Percentiles rank a stretch among this genome's conserved stretches.
These are phyloP conservation scores for Pachyrhynchus sulphureomaculatus DNA, from an alignment of 1,140 invertebrate species.

Conservation along the genomic window DNA sequence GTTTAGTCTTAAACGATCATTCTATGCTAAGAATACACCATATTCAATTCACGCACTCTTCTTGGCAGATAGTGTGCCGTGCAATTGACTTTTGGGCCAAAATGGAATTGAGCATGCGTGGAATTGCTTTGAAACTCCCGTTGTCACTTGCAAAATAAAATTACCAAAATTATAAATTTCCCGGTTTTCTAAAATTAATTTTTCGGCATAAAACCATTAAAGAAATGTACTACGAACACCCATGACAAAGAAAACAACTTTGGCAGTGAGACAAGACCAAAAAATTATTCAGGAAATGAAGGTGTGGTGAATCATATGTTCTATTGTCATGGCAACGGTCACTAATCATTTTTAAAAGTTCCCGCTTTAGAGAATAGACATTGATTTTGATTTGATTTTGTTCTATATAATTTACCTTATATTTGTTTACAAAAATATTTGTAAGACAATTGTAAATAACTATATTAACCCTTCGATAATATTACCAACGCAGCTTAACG, in stretches of 20 bases:
- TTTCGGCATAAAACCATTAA: not conserved
- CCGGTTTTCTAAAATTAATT: not conserved
- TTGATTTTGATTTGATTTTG: no score
- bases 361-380: not conserved
- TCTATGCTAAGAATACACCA: slow-evolving; percentile 37
- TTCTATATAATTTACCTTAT: no score
- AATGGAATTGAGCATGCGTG: slow-evolving; percentile 37
- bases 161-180: not conserved
- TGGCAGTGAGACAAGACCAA: not conserved
- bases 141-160: slow-evolving; percentile 35
- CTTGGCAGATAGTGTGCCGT: slow-evolving; percentile 37
- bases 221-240: not conserved
- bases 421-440: no score
- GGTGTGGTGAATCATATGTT: slow-evolving; percentile 50
- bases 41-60: slow-evolving; percentile 37
- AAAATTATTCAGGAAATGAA: slow-evolving; percentile 21
- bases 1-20: slow-evolving; percentile 26
- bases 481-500: no score
- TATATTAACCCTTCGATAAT: no score
- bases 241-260: not conserved
- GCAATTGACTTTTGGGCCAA: slow-evolving; percentile 42
- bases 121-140: slow-evolving; percentile 25
- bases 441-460: no score
- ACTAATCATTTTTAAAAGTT: slow-evolving; percentile 9
- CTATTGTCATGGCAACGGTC: slow-evolving; percentile 40